phyloP scores from a whole-genome alignment of 2,888 invertebrate species.

The Drosophila flavopinicola region DNA sequence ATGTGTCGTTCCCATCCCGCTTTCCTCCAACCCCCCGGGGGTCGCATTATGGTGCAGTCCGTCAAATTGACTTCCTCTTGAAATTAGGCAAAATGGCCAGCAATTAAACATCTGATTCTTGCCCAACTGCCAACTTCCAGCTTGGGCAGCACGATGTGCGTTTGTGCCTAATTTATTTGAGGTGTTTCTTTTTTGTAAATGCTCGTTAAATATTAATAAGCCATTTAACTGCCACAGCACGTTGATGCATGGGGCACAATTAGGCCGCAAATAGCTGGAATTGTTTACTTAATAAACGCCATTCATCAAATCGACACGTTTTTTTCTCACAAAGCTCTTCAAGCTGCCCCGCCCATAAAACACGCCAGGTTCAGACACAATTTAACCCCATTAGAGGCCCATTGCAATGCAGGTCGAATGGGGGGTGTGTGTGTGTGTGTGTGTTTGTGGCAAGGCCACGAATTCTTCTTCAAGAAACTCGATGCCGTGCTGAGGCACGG shows the following conservation, averaged over 20 bases:
- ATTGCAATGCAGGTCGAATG: constrained; percentile 35
- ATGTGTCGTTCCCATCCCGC: constrained; percentile 7
- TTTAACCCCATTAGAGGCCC: constrained; percentile 44
- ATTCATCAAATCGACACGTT: constrained; percentile 79
- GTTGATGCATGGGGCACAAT: constrained; percentile 73
- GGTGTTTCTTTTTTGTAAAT: constrained; percentile 41
- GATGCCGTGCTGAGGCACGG: constrained; percentile 3
- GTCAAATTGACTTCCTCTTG: constrained; percentile 54
- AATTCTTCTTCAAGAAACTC: constrained; percentile 1
- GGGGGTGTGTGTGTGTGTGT: too few relatives aligned
- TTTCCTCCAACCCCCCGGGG: background rate
- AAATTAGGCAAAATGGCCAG: constrained; percentile 66
- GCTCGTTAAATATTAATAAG: constrained; percentile 74
- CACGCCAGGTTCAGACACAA: constrained; percentile 59
- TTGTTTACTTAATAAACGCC: constrained; percentile 77
- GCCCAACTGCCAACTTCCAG: background rate
- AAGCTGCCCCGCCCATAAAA: background rate
- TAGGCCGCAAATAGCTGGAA: constrained; percentile 74
- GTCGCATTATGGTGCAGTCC: constrained; percentile 23
- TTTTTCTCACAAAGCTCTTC: constrained; percentile 22
- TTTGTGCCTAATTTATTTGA: constrained; percentile 49
- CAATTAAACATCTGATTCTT: constrained; percentile 60
- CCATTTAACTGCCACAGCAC: constrained; percentile 72
- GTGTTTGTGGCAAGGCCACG: constrained; percentile 27
- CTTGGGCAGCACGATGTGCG: constrained; percentile 20